Evolutionary conservation across 2,113 vertebrate genomes (phyloP).

Genomic region (Mastomys natalensis): DNA sequence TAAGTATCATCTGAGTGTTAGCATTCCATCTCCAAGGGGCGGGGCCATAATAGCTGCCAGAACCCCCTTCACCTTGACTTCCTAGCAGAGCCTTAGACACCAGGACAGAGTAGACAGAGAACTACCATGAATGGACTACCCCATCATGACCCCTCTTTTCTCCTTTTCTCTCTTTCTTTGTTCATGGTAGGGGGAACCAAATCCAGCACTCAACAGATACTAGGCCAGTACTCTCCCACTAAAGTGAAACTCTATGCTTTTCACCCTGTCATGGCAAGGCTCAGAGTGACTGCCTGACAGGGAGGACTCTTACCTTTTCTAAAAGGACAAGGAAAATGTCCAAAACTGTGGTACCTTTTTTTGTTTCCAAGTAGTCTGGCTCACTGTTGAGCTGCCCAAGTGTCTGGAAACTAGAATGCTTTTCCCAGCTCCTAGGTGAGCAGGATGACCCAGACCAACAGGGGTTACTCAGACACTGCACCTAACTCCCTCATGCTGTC

Average conservation of each 20-base stretch:
- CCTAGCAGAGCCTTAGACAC: not conserved
- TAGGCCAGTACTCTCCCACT: not conserved
- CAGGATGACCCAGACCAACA: not conserved
- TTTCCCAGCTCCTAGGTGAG: not conserved
- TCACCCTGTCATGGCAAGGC: conserved; percentile 14
- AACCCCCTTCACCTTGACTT: not conserved
- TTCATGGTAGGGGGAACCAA: not conserved
- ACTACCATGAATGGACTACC: not conserved
- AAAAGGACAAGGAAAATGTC: conserved; percentile 39
- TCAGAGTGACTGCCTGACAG: not conserved
- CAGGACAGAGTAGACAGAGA: not conserved
- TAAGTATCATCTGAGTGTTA: not conserved
- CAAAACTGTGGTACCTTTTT: conserved; percentile 21
- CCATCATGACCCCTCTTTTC: not conserved
- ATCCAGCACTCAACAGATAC: not conserved
- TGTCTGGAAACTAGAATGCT: not conserved
- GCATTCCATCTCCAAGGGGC: not conserved
- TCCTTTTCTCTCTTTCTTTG: not conserved
- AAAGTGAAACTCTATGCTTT: not conserved
- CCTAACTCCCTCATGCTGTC: not conserved
- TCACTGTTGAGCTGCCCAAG: conserved; percentile 26
- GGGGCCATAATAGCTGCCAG: not conserved
- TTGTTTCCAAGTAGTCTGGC: not conserved
- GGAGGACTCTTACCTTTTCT: conserved; percentile 19
- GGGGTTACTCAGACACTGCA: not conserved